phyloP scores from a whole-genome alignment of 1,140 invertebrate genomes.

The Melitaea cinxia region DNA sequence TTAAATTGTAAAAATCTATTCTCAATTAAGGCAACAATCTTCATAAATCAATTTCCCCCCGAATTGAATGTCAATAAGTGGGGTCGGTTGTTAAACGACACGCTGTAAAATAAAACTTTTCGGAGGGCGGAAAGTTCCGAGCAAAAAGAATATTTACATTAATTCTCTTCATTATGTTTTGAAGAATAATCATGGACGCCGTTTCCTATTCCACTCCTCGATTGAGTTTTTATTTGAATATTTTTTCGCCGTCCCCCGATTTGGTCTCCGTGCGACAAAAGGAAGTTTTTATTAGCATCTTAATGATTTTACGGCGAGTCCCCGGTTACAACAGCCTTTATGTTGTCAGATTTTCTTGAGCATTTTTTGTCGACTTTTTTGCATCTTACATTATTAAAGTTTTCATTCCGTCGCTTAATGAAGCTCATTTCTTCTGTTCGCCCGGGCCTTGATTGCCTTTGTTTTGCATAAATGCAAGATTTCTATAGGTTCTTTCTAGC shows the following conservation, averaged over 20 bases:
- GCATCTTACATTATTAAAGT: slow-evolving; percentile 82
- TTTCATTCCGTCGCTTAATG: slow-evolving; percentile 81
- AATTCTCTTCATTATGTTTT: slow-evolving; percentile 83
- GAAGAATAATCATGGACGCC: slow-evolving; percentile 81
- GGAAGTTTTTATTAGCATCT: slow-evolving; percentile 83
- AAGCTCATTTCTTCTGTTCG: slow-evolving; percentile 82
- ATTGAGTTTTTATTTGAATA: slow-evolving; percentile 83
- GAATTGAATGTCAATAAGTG: slow-evolving; percentile 82
- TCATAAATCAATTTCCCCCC: slow-evolving; percentile 81
- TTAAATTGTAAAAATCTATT: slow-evolving; percentile 73
- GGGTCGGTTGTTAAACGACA: slow-evolving; percentile 80
- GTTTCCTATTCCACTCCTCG: slow-evolving; percentile 75
- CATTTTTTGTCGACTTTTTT: slow-evolving; percentile 80
- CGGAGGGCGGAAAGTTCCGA: slow-evolving; percentile 73
- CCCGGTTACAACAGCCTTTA: slow-evolving; percentile 81
- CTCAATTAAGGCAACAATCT: slow-evolving; percentile 80
- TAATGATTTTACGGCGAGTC: slow-evolving; percentile 83
- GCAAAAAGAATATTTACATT: slow-evolving; percentile 83
- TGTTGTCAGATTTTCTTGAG: slow-evolving; percentile 82
- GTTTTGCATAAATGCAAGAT: slow-evolving; percentile 82
- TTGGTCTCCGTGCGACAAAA: slow-evolving; percentile 78
- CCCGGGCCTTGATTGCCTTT: slow-evolving; percentile 79
- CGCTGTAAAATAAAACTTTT: slow-evolving; percentile 81
- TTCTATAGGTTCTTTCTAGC: slow-evolving; percentile 76
- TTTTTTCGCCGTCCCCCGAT: slow-evolving; percentile 73